These are phyloP conservation scores for Siniperca chuatsi DNA, from an alignment of 2,113 vertebrate genomes.

Conservation along the genomic window DNA sequence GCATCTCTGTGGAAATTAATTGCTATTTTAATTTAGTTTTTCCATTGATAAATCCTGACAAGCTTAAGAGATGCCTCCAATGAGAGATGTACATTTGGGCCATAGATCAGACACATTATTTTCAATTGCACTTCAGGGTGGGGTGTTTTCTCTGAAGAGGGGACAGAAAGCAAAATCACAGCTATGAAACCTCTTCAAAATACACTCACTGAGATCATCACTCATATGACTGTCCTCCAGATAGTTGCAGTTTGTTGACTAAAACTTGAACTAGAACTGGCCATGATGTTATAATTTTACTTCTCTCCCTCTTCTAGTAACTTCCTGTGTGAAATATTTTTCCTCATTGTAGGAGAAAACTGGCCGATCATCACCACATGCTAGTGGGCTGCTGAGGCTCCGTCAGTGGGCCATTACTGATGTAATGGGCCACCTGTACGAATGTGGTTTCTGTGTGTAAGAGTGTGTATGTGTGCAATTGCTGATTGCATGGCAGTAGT, in stretches of 20 bases:
- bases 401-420: conserved; percentile 67
- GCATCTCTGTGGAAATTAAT: conserved; percentile 73
- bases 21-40: conserved; percentile 65
- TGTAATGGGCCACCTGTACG: conserved; percentile 66
- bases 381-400: conserved; percentile 29
- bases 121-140: conserved; percentile 36
- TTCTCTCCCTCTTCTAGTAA: not conserved
- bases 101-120: conserved; percentile 24
- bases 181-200: conserved; percentile 39
- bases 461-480: conserved; percentile 36
- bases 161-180: conserved; percentile 28
- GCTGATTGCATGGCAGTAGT: conserved; percentile 39
- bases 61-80: conserved; percentile 46
- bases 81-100: conserved; percentile 29
- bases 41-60: conserved; percentile 62
- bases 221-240: not conserved
- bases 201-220: not conserved
- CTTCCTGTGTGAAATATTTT: conserved; percentile 34
- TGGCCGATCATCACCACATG: conserved; percentile 29
- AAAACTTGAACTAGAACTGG: conserved; percentile 4
- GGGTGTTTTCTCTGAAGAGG: conserved; percentile 21
- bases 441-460: conserved; percentile 38
- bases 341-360: conserved; percentile 13
- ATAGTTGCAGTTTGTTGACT: conserved; percentile 32
- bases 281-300: not conserved